Evolutionary conservation across 2,113 vertebrate species (phyloP).

Genomic region (Psephotus haematonotus): DNA sequence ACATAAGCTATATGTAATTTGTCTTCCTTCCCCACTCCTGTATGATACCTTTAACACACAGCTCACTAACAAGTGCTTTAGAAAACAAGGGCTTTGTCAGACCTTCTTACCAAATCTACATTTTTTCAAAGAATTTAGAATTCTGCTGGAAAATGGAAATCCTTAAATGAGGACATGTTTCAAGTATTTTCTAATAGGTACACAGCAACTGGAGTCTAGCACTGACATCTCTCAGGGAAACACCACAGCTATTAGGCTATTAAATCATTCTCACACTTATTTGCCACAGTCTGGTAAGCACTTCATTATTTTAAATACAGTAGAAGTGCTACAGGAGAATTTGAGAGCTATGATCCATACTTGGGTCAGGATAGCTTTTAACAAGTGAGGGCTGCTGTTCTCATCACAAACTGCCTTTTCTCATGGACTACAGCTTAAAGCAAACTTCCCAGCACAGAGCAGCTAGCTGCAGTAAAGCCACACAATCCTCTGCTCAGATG

Average conservation of each 20-base stretch:
- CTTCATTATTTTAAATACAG: background rate
- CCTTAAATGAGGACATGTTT: background rate
- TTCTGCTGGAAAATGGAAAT: background rate
- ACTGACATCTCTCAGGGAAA: background rate
- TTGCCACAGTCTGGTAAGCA: background rate
- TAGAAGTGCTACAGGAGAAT: background rate
- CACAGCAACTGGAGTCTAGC: background rate
- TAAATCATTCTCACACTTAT: background rate
- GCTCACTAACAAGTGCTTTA: background rate
- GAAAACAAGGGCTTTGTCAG: background rate
- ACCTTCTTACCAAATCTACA: background rate
- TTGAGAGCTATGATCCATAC: background rate
- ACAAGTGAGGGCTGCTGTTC: background rate
- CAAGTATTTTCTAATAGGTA: background rate
- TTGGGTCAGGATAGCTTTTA: background rate
- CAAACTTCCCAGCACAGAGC: background rate
- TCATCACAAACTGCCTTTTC: background rate
- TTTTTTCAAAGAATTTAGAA: background rate
- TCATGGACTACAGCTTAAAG: background rate
- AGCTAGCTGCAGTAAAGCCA: background rate
- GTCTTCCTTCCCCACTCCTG: background rate
- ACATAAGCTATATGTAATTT: accelerated
- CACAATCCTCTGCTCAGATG: background rate
- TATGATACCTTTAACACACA: background rate
- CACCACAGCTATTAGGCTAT: background rate